Conservation (phyloP, 1,140 invertebrate genomes). For the Grapholita molesta region DNA sequence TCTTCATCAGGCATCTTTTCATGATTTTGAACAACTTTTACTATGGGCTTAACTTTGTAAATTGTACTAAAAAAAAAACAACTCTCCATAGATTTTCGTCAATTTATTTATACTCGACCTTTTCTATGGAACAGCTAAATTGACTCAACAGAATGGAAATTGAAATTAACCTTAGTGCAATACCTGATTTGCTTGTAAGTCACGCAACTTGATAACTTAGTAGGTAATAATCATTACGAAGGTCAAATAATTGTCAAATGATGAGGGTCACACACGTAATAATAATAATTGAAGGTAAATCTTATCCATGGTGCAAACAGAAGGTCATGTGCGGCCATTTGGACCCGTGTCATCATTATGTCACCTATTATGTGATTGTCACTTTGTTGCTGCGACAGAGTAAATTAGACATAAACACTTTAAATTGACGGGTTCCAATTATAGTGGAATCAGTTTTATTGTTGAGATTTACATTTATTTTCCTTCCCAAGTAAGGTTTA, state of each 20-base stretch:
- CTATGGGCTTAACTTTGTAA: too few species aligned
- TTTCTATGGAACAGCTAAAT: too few species aligned
- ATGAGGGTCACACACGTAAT: background rate
- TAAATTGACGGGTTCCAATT: background rate
- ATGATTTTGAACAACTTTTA: too few species aligned
- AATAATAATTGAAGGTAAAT: slow-evolving; percentile 1
- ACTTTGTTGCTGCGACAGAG: background rate
- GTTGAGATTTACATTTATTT: too few species aligned
- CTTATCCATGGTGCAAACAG: background rate
- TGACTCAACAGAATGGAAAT: background rate
- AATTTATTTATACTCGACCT: too few species aligned
- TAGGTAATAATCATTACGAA: background rate
- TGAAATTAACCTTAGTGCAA: background rate
- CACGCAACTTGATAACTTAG: background rate
- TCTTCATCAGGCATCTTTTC: too few species aligned
- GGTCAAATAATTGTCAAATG: background rate
- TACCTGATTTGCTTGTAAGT: background rate
- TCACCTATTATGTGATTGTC: background rate
- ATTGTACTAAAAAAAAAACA: too few species aligned
- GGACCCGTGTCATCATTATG: background rate
- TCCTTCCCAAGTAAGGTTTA: too few species aligned
- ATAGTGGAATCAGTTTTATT: too few species aligned
- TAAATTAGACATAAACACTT: background rate
- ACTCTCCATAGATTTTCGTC: too few species aligned
- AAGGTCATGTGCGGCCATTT: background rate